Conservation (phyloP, 2,797 vertebrate genomes). For the Enteromius anoplus region DNA sequence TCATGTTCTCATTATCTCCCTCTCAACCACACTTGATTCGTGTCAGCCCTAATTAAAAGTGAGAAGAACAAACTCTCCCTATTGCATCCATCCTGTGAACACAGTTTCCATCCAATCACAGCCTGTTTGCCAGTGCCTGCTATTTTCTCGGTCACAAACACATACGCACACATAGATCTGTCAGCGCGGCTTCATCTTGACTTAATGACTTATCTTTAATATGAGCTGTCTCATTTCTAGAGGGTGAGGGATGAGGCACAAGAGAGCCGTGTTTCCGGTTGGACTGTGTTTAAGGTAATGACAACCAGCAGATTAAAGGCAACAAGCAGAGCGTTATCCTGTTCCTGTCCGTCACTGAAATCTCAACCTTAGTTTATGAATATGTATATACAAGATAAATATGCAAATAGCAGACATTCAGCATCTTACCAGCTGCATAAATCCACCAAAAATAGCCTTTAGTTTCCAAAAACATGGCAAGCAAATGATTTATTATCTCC, state of each 20-base stretch:
- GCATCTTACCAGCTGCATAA: conserved; percentile 34
- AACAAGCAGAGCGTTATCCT: conserved; percentile 29
- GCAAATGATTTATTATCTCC: conserved; percentile 27
- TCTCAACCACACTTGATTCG: conserved; percentile 59
- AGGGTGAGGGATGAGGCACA: not conserved
- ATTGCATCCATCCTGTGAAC: conserved; percentile 59
- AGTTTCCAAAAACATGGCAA: conserved; percentile 7
- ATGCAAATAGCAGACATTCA: conserved; percentile 46
- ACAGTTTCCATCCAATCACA: conserved; percentile 55
- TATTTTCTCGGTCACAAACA: conserved; percentile 47
- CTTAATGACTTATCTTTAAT: conserved; percentile 44
- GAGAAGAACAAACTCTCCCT: conserved; percentile 57
- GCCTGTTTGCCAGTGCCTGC: conserved; percentile 27
- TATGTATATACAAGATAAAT: conserved; percentile 37
- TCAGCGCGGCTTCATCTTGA: conserved; percentile 19
- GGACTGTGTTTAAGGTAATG: conserved; percentile 28
- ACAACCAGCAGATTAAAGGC: conserved; percentile 41
- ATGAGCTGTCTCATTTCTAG: conserved; percentile 22
- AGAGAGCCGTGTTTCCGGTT: conserved; percentile 15
- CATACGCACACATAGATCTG: conserved; percentile 41
- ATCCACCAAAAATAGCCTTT: conserved; percentile 17
- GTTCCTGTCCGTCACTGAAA: conserved; percentile 24
- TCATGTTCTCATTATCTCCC: conserved; percentile 57
- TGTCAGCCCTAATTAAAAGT: conserved; percentile 64
- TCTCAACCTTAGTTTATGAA: conserved; percentile 34